Evolutionary conservation across 2,888 invertebrate species (phyloP), one percentile per base, ranked within the genome.

Genomic region (Tipula unca): DNA sequence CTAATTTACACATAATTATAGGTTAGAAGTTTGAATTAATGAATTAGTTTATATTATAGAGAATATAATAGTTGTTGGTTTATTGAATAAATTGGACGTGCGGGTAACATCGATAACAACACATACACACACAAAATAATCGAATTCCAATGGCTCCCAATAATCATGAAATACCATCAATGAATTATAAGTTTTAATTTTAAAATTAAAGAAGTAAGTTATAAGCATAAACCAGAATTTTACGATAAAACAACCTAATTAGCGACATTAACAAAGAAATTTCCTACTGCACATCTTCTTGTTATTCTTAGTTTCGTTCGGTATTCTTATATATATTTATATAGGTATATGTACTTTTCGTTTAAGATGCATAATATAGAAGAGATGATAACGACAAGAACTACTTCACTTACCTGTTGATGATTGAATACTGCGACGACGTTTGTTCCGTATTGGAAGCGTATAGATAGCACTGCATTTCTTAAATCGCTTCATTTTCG

Each of bases 391-490:
- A 48, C 0, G 17, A 17, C 48, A 48, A 20, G 5, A 48, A 48
- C 2, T 25, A 25, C 14, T 29, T 39, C 6, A 86, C 87, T 86
- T 86, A 88, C 88, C 88, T 82, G 87, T 87, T 42, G 87, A 87
- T 17, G 87, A 87, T 20, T 86, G 86, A 82, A 88, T 88, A 86
- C 88, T 88, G 1, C 88, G 85, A 82, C 88, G 88, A 85, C 88
- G 85, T 85, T 87, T 89, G 1, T 88, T 87, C 85, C 89, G 87
- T 87, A 88, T 87, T 5, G 90, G 91, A 13, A 90, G 87, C 0
- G 91, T 90, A 86, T 90, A 90, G 87, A 90, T 90, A 4, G 90
- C 90, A 6, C 89, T 88, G 85, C 89, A 88, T 86, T 90, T 89
- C 20, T 88, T 87, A 87, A 90, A 90, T 85, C 89, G 88, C 85